Percentiles rank a stretch among this genome's conserved stretches.
Conservation (phyloP, 2,113 vertebrate genomes). For the Trematocara zebra region DNA sequence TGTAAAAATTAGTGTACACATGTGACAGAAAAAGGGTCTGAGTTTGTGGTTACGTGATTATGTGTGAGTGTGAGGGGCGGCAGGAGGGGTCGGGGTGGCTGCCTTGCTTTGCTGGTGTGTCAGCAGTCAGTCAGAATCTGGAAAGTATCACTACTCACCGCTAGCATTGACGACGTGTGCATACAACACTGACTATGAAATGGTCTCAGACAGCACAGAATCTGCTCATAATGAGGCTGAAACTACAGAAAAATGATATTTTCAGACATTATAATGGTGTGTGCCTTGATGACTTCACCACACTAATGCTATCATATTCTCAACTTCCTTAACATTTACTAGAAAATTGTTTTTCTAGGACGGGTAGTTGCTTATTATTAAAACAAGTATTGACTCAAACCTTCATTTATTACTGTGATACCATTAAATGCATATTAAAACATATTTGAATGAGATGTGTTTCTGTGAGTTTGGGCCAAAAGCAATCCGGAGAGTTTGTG, state of each 20-base stretch:
- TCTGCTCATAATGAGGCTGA: conserved; percentile 34
- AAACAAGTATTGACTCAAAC: neutral
- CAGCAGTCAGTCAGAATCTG: conserved; percentile 60
- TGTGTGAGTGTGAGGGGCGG: conserved; percentile 9
- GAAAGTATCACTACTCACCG: conserved; percentile 65
- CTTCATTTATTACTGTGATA: neutral
- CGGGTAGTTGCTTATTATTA: neutral
- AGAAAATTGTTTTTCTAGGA: neutral
- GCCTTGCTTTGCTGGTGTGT: neutral
- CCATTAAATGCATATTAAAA: neutral
- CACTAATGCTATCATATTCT: neutral
- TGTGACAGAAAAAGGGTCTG: conserved; percentile 44
- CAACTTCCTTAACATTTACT: neutral
- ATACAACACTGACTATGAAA: conserved; percentile 25
- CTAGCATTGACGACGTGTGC: conserved; percentile 45
- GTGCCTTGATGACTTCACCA: conserved; percentile 15
- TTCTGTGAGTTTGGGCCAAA: neutral
- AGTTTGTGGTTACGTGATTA: conserved; percentile 41
- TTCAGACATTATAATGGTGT: conserved; percentile 25
- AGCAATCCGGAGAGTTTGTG: neutral
- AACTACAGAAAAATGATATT: conserved; percentile 21
- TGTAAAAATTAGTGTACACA: conserved; percentile 49
- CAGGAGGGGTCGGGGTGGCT: neutral
- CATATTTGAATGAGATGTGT: neutral
- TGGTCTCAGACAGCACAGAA: conserved; percentile 37